Evolutionary conservation across 1,140 invertebrate species (phyloP), one percentile per base, ranked within the genome.

Genomic region (Drosophila sulfurigaster): DNA sequence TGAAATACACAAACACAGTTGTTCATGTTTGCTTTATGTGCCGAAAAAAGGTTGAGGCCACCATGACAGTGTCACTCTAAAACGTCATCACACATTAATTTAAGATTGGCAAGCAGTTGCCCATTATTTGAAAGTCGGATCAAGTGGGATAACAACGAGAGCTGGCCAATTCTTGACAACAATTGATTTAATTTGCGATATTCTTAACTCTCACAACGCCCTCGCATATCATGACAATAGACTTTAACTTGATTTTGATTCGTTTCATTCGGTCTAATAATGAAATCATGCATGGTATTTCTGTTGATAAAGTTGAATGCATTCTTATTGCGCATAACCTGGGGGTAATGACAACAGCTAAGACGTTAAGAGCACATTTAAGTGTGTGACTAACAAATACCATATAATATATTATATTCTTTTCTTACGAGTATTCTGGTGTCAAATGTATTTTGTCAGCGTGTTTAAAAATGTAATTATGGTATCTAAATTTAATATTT

Each of bases 21-120:
- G 30, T 48, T 46, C 56, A 20, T 76, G 60, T 71, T 68, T 63
- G 62, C 70, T 64, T 35, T 75, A 51, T 63, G 20, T 59, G 52
- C 72, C 54, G 20, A 57, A 48, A 82, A 69, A 77, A 67, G 56
- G 46, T 69, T 73, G 46, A 32, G 83, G 65, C 83, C 83, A 83
- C 79, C 77, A 56, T 66, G 70, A 51, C 82, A 41, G 58, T 80
- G 83, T 78, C 77, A 88, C 73, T 88, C 45, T 58, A 79, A 46
- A 62, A 38, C n/a, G 67, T 62, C 16, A 51, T 72, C 73, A 72
- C 30, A 74, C 72, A 75, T 70, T 43, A 51, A 51, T 71, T 79
- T 68, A 43, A 48, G 73, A 82, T 87, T 81, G 62, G 82, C 76
- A 81, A 87, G 45, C 60, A 70, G 66, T 52, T 74, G 52, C 15